Evolutionary conservation across 2,113 vertebrate species (phyloP), one percentile per base, ranked within the genome.

Genomic region (Tachuris rubrigastra): DNA sequence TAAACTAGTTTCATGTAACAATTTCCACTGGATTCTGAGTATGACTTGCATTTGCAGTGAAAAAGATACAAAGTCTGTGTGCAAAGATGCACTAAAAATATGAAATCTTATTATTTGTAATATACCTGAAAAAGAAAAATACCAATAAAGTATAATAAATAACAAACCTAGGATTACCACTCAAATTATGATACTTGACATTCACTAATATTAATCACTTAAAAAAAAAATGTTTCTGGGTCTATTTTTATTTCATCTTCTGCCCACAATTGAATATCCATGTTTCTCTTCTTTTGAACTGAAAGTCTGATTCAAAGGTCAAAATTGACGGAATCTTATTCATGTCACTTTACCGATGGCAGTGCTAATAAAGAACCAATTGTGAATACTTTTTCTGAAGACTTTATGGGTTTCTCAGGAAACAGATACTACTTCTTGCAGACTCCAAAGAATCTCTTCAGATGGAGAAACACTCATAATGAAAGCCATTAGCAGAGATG

Each of bases 181-280:
- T 62, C 41, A 66, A 74, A 92, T 95, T 96, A 85, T 65, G 82
- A 82, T 95, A 87, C 60, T 39, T 96, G 84, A 96, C 87, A 95
- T 96, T 93, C 76, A 94, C 33, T 52, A 90, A 63, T 82, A 85
- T 84, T 74, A 94, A 50, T 77, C 15, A 87, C 52, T 95, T 77
- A 2, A 39, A 75, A 81, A 89, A 78, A 62, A 50, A 42, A 39
- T 14, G 3, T 52, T 73, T 95, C 53, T 94, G 66, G 30, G 84
- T 37, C 79, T 92, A 65, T 93, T 90, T 94, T 87, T 82, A 87
- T 95, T 93, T 82, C 12, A 7, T 91, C 77, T 79, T 72, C 62
- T 89, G 19, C 22, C 78, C 77, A 75, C 71, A 96, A 79, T 72
- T 87, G 59, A 93, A 93, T 89, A 79, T 46, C 46, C 22, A 23